Percentiles rank a stretch among this genome's conserved stretches.
Evolutionary conservation across 2,113 vertebrate genomes (phyloP).

Genomic region (Chlamydotis undulata): DNA sequence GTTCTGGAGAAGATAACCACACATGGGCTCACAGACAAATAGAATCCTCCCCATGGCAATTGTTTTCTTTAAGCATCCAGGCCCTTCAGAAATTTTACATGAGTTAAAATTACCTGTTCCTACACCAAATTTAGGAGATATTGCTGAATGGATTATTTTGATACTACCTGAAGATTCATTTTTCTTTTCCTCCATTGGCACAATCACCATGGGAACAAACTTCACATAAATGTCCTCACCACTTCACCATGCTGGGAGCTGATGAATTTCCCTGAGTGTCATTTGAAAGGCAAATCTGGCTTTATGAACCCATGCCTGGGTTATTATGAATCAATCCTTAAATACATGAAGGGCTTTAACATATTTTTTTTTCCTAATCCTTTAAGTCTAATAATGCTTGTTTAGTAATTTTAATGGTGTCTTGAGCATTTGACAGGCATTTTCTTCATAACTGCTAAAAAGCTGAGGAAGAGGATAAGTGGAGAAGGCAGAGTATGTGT

Average conservation of each 20-base stretch:
- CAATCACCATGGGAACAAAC: neutral
- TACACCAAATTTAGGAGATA: neutral
- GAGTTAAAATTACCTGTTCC: neutral
- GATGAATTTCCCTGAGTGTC: neutral
- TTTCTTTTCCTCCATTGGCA: neutral
- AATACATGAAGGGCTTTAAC: neutral
- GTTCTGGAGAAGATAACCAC: neutral
- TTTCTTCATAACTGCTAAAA: neutral
- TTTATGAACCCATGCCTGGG: neutral
- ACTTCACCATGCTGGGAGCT: neutral
- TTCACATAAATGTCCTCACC: neutral
- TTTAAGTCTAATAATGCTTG: neutral
- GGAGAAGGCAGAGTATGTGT: neutral
- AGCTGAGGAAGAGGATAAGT: neutral
- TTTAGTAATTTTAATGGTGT: neutral
- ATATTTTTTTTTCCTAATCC: neutral
- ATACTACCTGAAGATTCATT: neutral
- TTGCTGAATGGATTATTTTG: neutral
- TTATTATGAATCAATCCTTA: neutral
- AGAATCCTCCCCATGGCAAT: neutral
- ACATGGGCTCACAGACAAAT: neutral
- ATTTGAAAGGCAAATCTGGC: neutral
- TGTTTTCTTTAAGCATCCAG: neutral
- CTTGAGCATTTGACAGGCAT: neutral
- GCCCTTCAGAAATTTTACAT: neutral